Percentiles rank a stretch among this genome's conserved stretches.
These are phyloP conservation scores for Drosophila melanogaster DNA, from an alignment of 1,140 invertebrate genomes.

Conservation along the genomic window Release_6_plus_ISO1_MT NT_037436.4:3204001-3204500, in stretches of 20 bases:
- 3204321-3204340: conserved; percentile 73
- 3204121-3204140: conserved; percentile 56
- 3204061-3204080: conserved; percentile 39
- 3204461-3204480: conserved; percentile 16
- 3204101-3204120: conserved; percentile 78
- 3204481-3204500: not conserved
- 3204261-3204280: conserved; percentile 61
- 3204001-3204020: conserved; percentile 70
- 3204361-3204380: conserved; percentile 67
- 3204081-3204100: conserved; percentile 27
- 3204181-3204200: conserved; percentile 45
- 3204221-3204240: conserved; percentile 36
- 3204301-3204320: conserved; percentile 48
- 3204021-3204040: conserved; percentile 43
- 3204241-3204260: conserved; percentile 71
- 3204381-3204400: not conserved
- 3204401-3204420: conserved; percentile 11
- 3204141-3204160: conserved; percentile 43
- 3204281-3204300: conserved; percentile 71
- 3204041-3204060: conserved; percentile 51
- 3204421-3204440: conserved; percentile 36
- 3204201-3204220: conserved; percentile 69
- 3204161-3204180: conserved; percentile 38
- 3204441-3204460: conserved; percentile 58
- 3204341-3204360: conserved; percentile 50